These are phyloP conservation scores for Dendroctonus valens DNA, from an alignment of 1,140 invertebrate species.

Conservation along the genomic window DNA sequence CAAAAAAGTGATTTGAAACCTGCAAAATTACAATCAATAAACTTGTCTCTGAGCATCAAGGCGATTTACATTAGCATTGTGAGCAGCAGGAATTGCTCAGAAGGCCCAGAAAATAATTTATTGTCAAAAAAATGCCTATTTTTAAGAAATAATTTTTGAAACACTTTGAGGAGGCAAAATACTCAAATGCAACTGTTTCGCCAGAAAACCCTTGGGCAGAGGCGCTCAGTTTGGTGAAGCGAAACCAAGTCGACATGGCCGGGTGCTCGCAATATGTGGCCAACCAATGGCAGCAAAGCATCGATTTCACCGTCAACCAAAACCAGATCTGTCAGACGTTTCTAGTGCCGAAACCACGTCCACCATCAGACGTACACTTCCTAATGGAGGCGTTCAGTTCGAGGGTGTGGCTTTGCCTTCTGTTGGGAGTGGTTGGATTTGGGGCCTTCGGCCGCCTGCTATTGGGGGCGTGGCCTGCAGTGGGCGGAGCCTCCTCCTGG, in stretches of 20 bases:
- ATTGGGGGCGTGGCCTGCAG: neutral
- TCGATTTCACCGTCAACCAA: constrained; percentile 15
- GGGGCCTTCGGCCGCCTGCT: neutral
- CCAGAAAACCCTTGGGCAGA: constrained; percentile 14
- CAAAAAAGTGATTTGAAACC: too few species aligned
- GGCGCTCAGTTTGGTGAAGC: constrained; percentile 5
- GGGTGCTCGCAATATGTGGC: constrained; percentile 19
- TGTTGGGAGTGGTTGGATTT: neutral
- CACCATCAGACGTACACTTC: constrained; percentile 7
- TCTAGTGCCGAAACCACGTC: constrained; percentile 19
- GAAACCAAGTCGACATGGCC: constrained; percentile 1
- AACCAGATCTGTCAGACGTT: constrained; percentile 18
- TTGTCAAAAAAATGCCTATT: too few species aligned
- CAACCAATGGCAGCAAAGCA: neutral
- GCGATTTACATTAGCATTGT: too few species aligned
- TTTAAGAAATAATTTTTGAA: too few species aligned
- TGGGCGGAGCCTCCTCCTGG: neutral
- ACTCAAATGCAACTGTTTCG: too few species aligned
- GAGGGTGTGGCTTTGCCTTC: constrained; percentile 2
- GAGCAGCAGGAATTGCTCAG: too few species aligned
- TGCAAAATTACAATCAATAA: too few species aligned
- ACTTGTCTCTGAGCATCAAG: too few species aligned
- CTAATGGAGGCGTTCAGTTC: constrained; percentile 11
- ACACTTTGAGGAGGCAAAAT: too few species aligned
- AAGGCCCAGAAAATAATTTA: too few species aligned